phyloP scores from a whole-genome alignment of 2,888 invertebrate genomes.

The Meloe dianella region DNA sequence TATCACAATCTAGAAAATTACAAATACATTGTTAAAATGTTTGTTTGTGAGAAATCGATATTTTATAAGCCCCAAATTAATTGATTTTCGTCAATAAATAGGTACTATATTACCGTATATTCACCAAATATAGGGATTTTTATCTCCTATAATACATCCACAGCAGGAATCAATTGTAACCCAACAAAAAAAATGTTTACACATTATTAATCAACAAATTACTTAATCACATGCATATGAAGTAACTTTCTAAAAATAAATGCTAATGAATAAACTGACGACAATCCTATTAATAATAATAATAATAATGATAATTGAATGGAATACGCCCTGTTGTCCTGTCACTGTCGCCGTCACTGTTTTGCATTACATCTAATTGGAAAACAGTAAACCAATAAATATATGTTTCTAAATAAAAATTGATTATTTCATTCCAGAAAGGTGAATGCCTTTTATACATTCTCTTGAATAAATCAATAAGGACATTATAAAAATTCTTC shows the following conservation, averaged over 20 bases:
- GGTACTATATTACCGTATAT: too few relatives aligned
- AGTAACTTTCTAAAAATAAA: slow-evolving; percentile 42
- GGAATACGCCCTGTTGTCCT: slow-evolving; percentile 1
- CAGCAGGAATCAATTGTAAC: too few relatives aligned
- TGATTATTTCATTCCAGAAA: slow-evolving; percentile 33
- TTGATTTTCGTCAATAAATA: too few relatives aligned
- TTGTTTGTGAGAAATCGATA: too few relatives aligned
- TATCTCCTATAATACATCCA: too few relatives aligned
- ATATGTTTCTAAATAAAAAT: slow-evolving; percentile 26
- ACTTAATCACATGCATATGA: slow-evolving; percentile 25
- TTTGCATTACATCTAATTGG: background rate
- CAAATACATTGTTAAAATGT: background rate
- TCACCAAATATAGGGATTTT: too few relatives aligned
- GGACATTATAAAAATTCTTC: slow-evolving; percentile 3
- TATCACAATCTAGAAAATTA: too few relatives aligned
- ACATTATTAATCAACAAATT: slow-evolving; percentile 8
- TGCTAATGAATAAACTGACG: slow-evolving; percentile 17
- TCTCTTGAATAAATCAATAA: slow-evolving; percentile 31
- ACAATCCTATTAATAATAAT: slow-evolving; percentile 9
- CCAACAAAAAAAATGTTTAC: too few relatives aligned
- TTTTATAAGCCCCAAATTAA: too few relatives aligned
- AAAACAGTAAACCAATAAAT: background rate
- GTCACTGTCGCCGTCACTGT: slow-evolving; percentile 8
- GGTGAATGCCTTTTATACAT: slow-evolving; percentile 31
- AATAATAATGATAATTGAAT: background rate